Evolutionary conservation across 2,888 invertebrate genomes (phyloP), one percentile per base, ranked within the genome.

Genomic region (Melanotus villosus): DNA sequence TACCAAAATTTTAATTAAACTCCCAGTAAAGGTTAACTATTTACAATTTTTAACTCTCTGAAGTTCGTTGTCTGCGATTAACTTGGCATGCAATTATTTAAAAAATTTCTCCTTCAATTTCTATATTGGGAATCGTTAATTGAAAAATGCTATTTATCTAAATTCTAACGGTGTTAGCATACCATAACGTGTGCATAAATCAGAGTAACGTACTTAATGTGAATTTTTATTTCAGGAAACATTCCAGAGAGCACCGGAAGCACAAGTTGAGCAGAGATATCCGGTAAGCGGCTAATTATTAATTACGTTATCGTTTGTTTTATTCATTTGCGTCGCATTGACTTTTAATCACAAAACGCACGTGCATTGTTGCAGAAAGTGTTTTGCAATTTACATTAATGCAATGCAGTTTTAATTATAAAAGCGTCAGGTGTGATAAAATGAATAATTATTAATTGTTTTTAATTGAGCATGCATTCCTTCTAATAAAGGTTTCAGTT

Each of bases 161-260:
- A 36, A 56, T 56, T 2, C 1, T 12, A 23, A 38, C n/a, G 2
- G 19, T 38, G 10, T 14, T 14, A 1, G 47, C 16, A 18, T 41
- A 23, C 21, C 19, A n/a, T n/a, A n/a, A 23, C 9, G 10, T n/a
- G 38, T 47, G 47, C 19, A 23, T 10, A 23, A 47, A 1, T 12
- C 23, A 45, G 23, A 23, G 16, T 47, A 23, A 23, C 1, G 23
- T 23, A 23, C 4, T 43, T 36, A 62, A 62, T 36, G 43, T 19
- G 19, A 5, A 36, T 69, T 73, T 70, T 73, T 57, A 73, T 83
- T 82, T 73, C 82, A 84, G 84, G 83, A 84, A 82, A 80, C 82
- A 82, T 83, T 82, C 83, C 82, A 83, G 77, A 80, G 82, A 80
- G 75, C 81, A 80, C 84, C 81, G 83, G 84, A 84, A 83, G 77